A percentile compares a stretch with the other conserved stretches of the same genome.
phyloP scores from a whole-genome alignment of 1,140 invertebrate genomes.

The Laodelphax striatellus region DNA sequence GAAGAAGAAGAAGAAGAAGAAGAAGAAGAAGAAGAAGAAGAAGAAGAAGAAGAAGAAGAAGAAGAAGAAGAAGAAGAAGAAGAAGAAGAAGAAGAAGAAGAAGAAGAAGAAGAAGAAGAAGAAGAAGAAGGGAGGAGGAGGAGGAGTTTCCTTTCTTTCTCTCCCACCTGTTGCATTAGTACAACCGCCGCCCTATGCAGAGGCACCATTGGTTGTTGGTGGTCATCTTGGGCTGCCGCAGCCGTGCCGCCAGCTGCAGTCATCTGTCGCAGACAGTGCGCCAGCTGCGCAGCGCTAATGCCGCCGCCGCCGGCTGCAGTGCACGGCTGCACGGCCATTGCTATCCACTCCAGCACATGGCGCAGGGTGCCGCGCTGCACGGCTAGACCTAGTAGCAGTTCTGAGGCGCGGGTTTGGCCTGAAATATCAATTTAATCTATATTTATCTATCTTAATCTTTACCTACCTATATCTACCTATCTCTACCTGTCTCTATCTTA shows the following conservation, averaged over 20 bases:
- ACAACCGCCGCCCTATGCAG: conserved; percentile 41
- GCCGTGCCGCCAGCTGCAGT: neutral
- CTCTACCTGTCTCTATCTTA: too few relatives aligned
- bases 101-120: too few relatives aligned
- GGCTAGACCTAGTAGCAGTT: conserved; percentile 44
- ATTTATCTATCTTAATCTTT: too few relatives aligned
- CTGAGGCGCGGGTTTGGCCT: conserved; percentile 38
- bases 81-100: too few relatives aligned
- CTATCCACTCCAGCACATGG: conserved; percentile 51
- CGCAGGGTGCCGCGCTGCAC: conserved; percentile 49
- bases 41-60: too few relatives aligned
- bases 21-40: too few relatives aligned
- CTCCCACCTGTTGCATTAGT: conserved; percentile 40
- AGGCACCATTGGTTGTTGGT: conserved; percentile 25
- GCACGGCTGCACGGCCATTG: conserved; percentile 39
- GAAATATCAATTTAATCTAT: conserved; percentile 2
- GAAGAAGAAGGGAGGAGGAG: too few relatives aligned
- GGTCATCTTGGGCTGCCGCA: neutral
- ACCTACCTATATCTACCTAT: too few relatives aligned
- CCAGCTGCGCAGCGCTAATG: conserved; percentile 11
- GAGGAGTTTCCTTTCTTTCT: too few relatives aligned
- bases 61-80: too few relatives aligned
- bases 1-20: too few relatives aligned
- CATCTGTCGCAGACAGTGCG: conserved; percentile 4
- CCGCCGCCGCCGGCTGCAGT: conserved; percentile 15